phyloP scores from a whole-genome alignment of 2,113 vertebrate species.

The Ameiurus melas region DNA sequence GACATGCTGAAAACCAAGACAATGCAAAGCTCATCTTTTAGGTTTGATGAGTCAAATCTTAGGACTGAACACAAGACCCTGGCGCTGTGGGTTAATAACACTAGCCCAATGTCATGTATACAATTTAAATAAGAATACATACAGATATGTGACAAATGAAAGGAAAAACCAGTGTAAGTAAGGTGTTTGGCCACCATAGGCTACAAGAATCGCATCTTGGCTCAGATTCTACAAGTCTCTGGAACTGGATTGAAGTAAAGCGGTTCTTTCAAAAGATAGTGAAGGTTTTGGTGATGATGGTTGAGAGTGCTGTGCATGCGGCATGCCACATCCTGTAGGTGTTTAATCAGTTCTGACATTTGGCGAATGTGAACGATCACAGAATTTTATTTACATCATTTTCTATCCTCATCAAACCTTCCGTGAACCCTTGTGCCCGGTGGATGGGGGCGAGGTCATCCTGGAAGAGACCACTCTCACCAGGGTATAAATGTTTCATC shows the following conservation, averaged over 20 bases:
- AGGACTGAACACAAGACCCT: background rate
- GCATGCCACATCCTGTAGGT: background rate
- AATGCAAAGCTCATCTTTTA: background rate
- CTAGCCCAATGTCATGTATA: background rate
- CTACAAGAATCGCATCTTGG: background rate
- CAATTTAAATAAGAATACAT: background rate
- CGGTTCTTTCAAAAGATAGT: background rate
- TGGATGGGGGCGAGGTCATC: background rate
- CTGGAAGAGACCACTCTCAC: background rate
- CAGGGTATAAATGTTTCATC: background rate
- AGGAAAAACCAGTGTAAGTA: background rate
- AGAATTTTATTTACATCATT: background rate
- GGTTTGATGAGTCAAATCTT: background rate
- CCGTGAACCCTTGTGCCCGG: background rate
- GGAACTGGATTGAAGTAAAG: background rate
- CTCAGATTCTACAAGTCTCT: background rate
- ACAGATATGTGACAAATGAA: background rate
- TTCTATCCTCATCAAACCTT: background rate
- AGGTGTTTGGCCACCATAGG: background rate
- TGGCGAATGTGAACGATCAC: background rate
- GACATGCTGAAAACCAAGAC: background rate
- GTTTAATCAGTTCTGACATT: background rate
- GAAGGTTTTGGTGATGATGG: background rate
- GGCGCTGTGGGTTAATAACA: background rate
- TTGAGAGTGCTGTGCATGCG: background rate